Conservation (phyloP, 2,113 vertebrate species). For the Parotia lawesii region DNA sequence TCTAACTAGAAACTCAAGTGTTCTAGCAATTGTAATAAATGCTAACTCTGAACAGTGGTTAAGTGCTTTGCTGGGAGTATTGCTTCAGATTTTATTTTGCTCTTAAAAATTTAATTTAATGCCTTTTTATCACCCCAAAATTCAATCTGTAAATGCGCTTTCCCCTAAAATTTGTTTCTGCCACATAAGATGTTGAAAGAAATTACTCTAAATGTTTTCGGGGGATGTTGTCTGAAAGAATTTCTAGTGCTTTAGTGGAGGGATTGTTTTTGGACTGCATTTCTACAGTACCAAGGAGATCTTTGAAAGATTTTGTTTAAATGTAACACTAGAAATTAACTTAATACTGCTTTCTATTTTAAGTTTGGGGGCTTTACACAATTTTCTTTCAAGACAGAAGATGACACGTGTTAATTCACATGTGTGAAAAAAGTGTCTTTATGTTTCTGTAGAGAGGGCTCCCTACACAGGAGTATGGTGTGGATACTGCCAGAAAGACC, state of each 20-base stretch:
- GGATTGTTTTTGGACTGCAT: not conserved
- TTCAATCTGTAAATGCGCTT: not conserved
- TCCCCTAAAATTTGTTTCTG: not conserved
- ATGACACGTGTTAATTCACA: not conserved
- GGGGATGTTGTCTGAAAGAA: not conserved
- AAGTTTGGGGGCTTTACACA: not conserved
- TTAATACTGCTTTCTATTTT: not conserved
- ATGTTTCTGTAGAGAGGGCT: not conserved
- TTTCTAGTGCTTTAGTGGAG: not conserved
- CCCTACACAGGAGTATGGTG: rapidly evolving
- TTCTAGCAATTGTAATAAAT: not conserved
- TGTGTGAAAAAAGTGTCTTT: not conserved
- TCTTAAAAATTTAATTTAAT: not conserved
- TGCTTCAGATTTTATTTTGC: not conserved
- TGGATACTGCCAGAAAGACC: not conserved
- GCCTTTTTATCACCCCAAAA: not conserved
- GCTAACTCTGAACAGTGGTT: not conserved
- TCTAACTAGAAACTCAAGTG: not conserved
- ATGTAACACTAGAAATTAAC: not conserved
- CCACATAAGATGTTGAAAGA: not conserved
- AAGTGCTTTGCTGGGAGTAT: not conserved
- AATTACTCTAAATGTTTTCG: not conserved
- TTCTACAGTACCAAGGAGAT: not conserved
- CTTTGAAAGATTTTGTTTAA: not conserved
- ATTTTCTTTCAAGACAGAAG: not conserved